A percentile compares a stretch with the other conserved stretches of the same genome.
Conservation (phyloP, 2,113 vertebrate genomes). For the Halichoerus grypus region DNA sequence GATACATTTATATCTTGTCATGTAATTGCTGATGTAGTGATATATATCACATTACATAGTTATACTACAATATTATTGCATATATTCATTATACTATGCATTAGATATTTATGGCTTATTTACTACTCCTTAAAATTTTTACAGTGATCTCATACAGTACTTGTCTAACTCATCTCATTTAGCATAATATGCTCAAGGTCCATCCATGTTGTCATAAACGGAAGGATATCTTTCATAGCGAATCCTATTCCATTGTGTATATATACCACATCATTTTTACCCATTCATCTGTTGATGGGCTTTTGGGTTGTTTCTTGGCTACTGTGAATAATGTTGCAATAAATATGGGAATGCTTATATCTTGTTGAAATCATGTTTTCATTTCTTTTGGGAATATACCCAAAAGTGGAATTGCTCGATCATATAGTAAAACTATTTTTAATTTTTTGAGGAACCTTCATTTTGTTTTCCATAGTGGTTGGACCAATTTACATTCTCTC, state of each 20-base stretch:
- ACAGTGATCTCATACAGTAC: background rate
- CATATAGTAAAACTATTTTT: background rate
- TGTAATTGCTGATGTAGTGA: background rate
- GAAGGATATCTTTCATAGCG: background rate
- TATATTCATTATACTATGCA: background rate
- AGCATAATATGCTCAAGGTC: background rate
- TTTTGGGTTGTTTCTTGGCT: background rate
- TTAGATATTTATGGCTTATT: background rate
- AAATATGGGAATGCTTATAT: background rate
- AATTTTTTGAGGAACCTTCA: background rate
- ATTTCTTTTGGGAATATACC: background rate
- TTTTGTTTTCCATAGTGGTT: background rate
- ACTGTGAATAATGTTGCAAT: background rate
- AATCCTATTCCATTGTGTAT: background rate
- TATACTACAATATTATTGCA: background rate
- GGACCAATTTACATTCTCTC: background rate
- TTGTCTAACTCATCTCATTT: background rate
- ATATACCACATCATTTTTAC: background rate
- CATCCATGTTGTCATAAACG: background rate
- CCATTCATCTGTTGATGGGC: background rate
- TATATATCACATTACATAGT: background rate
- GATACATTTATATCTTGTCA: background rate
- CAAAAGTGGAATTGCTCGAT: background rate
- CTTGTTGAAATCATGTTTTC: background rate
- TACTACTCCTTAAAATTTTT: background rate